A percentile compares a stretch with the other conserved stretches of the same genome.
These are phyloP conservation scores for Drosophila greeni DNA, from an alignment of 2,888 invertebrate species.

Conservation along the genomic window DNA sequence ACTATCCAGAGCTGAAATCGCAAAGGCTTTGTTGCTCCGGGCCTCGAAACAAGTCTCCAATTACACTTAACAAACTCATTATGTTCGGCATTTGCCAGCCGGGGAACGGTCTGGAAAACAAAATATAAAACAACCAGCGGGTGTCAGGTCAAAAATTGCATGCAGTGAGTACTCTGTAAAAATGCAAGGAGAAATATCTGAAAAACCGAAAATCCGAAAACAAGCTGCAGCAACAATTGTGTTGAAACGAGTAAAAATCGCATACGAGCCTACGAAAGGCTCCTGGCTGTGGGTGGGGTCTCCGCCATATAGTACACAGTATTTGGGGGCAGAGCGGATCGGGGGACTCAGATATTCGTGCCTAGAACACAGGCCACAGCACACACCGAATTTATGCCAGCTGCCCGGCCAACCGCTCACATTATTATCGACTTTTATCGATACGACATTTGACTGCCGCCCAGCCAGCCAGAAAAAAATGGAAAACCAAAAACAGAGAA, in stretches of 20 bases:
- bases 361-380: slow-evolving; percentile 23
- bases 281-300: slow-evolving; percentile 30
- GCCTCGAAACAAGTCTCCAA: slow-evolving; percentile 40
- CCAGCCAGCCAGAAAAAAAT: slow-evolving; percentile 31
- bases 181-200: background rate
- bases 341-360: slow-evolving; percentile 14
- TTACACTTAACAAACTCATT: slow-evolving; percentile 71
- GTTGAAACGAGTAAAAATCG: slow-evolving; percentile 25
- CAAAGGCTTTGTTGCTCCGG: slow-evolving; percentile 6
- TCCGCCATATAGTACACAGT: background rate
- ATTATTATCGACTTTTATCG: slow-evolving; percentile 68
- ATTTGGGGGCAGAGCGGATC: slow-evolving; percentile 1
- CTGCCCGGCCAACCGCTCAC: slow-evolving; percentile 42
- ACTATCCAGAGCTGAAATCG: slow-evolving; percentile 32
- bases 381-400: slow-evolving; percentile 65
- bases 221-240: slow-evolving; percentile 22
- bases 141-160: slow-evolving; percentile 41
- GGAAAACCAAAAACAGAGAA: background rate
- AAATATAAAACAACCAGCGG: slow-evolving; percentile 29
- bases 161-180: slow-evolving; percentile 49
- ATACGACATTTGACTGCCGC: slow-evolving; percentile 66
- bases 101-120: slow-evolving; percentile 12
- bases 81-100: slow-evolving; percentile 57
- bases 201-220: slow-evolving; percentile 2
- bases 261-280: slow-evolving; percentile 12